These are phyloP conservation scores for Himalopsyche anomala DNA, from an alignment of 2,888 invertebrate genomes.

Conservation along the genomic window DNA sequence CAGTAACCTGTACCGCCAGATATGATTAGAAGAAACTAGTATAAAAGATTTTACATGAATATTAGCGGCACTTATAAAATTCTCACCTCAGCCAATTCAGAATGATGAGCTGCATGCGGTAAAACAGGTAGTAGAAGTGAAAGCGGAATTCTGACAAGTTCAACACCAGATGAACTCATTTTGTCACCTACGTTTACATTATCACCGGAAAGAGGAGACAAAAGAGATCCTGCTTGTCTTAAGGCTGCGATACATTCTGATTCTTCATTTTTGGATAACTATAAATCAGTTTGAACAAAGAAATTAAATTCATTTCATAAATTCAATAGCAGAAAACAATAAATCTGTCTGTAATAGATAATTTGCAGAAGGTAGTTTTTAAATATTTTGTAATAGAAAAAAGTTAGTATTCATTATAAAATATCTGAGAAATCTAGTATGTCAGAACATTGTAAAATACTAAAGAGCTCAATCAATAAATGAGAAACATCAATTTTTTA, in stretches of 20 bases:
- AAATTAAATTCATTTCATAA: neutral
- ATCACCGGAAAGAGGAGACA: conserved; percentile 73
- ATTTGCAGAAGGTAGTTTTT: no score
- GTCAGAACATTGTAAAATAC: no score
- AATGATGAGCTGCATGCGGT: conserved; percentile 50
- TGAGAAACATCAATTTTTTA: neutral
- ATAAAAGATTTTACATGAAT: no score
- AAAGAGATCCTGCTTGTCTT: conserved; percentile 58
- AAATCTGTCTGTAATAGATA: neutral
- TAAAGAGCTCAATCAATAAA: neutral
- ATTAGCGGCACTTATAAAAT: neutral
- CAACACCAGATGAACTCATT: conserved; percentile 80
- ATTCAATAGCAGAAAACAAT: neutral
- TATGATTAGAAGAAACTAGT: no score
- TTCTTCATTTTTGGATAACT: conserved; percentile 58
- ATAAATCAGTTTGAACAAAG: neutral
- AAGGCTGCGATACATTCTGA: conserved; percentile 58
- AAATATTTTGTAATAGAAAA: no score
- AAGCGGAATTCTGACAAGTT: conserved; percentile 68
- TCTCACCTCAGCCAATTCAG: conserved; percentile 55
- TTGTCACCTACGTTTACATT: conserved; percentile 67
- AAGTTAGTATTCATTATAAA: neutral
- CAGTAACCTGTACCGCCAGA: no score
- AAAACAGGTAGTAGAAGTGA: conserved; percentile 59
- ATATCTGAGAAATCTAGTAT: neutral